Evolutionary conservation across 2,888 invertebrate genomes (phyloP).

Genomic region (Drosophila mimetica): DNA sequence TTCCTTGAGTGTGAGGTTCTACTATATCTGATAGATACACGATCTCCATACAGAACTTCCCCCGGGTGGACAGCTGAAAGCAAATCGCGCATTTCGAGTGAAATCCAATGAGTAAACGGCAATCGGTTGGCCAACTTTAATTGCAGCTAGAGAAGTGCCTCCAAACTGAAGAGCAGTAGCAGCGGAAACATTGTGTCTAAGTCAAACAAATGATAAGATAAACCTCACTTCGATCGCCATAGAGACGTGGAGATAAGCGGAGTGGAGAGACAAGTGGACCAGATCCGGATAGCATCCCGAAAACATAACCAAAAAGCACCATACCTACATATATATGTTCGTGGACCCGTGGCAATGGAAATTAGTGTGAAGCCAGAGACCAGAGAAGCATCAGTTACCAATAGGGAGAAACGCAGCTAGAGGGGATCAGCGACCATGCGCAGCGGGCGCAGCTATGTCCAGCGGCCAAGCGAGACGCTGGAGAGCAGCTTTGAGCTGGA

Average conservation of each 20-base stretch:
- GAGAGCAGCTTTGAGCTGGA: conserved; percentile 82
- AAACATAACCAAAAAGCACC: neutral
- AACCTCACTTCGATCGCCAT: conserved; percentile 2
- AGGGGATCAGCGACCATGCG: conserved; percentile 47
- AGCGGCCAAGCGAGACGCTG: conserved; percentile 65
- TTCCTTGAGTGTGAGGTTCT: neutral
- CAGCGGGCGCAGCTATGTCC: conserved; percentile 52
- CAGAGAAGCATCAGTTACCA: conserved; percentile 32
- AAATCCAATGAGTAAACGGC: conserved; percentile 15
- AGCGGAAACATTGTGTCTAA: conserved; percentile 16
- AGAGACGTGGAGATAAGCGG: conserved; percentile 3
- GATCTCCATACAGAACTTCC: neutral
- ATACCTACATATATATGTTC: conserved; percentile 13
- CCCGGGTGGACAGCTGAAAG: conserved; percentile 23
- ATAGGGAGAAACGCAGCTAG: conserved; percentile 19
- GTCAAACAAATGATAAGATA: conserved; percentile 48
- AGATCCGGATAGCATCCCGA: conserved; percentile 17
- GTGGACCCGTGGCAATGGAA: conserved; percentile 64
- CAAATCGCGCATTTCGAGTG: conserved; percentile 33
- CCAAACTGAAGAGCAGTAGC: conserved; percentile 26
- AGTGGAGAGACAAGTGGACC: conserved; percentile 1
- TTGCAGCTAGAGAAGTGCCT: conserved; percentile 65
- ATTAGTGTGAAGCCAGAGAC: conserved; percentile 56
- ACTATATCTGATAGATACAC: neutral
- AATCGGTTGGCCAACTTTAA: conserved; percentile 22